Percentiles rank a stretch among this genome's conserved stretches.
phyloP scores from a whole-genome alignment of 2,888 invertebrate species.

The Campopleginae sp. region DNA sequence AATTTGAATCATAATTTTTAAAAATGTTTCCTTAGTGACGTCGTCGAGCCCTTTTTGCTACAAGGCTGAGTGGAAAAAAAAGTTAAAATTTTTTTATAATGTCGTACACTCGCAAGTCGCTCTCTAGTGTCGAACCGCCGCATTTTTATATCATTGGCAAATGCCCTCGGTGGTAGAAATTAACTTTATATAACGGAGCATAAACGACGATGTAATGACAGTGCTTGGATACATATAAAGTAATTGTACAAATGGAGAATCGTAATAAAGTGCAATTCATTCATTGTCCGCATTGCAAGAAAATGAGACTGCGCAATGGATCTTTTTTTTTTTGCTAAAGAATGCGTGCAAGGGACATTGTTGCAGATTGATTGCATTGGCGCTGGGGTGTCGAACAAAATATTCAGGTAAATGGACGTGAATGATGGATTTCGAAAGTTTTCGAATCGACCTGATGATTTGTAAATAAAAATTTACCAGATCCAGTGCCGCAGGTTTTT shows the following conservation, averaged over 20 bases:
- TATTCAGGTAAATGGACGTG: not conserved
- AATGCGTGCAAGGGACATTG: not conserved
- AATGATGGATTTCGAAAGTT: not conserved
- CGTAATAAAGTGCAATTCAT: slow-evolving; percentile 35
- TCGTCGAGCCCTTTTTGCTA: too few relatives aligned
- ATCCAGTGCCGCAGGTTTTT: too few relatives aligned
- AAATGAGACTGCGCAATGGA: not conserved
- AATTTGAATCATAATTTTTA: too few relatives aligned
- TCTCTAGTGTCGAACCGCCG: not conserved
- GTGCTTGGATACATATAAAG: slow-evolving; percentile 12
- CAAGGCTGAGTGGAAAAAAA: not conserved
- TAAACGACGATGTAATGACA: slow-evolving; percentile 55
- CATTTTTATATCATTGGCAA: not conserved
- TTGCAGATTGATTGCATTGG: not conserved
- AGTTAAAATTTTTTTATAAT: not conserved
- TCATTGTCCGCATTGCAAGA: not conserved
- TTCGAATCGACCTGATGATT: not conserved
- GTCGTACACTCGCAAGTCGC: not conserved
- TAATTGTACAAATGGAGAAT: slow-evolving; percentile 28
- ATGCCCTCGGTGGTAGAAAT: slow-evolving; percentile 8
- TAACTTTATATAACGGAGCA: slow-evolving; percentile 52
- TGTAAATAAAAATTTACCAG: too few relatives aligned
- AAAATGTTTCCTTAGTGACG: too few relatives aligned
- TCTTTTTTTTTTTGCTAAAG: not conserved
- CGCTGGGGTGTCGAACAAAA: not conserved